Evolutionary conservation across 2,797 vertebrate species (phyloP).

Genomic region (Chaunax sp.): DNA sequence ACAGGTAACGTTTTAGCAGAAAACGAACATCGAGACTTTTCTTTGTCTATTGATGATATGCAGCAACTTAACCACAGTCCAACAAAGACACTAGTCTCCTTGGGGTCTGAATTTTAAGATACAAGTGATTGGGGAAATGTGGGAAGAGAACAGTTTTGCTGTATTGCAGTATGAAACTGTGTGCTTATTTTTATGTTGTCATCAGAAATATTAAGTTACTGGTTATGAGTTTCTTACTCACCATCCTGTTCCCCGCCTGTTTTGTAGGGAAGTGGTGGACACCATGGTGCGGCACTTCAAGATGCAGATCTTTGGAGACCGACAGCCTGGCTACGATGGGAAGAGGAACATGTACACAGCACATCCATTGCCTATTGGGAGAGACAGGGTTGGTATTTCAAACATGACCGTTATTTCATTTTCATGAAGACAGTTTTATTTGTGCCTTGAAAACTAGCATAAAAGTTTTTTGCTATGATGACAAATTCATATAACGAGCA

Average conservation of each 20-base stretch:
- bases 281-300: conserved; percentile 99
- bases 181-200: neutral
- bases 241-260: neutral
- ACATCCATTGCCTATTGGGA: conserved; percentile 94
- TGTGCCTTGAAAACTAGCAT: neutral
- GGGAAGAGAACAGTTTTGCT: neutral
- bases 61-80: neutral
- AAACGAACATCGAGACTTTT: neutral
- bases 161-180: neutral
- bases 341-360: conserved; percentile 99
- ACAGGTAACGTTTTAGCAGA: conserved; percentile 85
- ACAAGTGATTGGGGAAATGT: neutral
- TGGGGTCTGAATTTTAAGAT: neutral
- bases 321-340: conserved; percentile 97
- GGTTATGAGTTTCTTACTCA: neutral
- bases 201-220: neutral
- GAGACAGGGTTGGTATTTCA: conserved; percentile 88
- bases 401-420: neutral
- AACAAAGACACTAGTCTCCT: neutral
- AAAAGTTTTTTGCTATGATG: neutral
- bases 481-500: too few relatives aligned
- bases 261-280: conserved; percentile 94
- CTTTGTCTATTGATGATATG: neutral
- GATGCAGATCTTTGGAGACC: conserved; percentile 99
- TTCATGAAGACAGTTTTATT: neutral